Conservation (phyloP, 2,888 invertebrate species). For the Xylota sylvarum region DNA sequence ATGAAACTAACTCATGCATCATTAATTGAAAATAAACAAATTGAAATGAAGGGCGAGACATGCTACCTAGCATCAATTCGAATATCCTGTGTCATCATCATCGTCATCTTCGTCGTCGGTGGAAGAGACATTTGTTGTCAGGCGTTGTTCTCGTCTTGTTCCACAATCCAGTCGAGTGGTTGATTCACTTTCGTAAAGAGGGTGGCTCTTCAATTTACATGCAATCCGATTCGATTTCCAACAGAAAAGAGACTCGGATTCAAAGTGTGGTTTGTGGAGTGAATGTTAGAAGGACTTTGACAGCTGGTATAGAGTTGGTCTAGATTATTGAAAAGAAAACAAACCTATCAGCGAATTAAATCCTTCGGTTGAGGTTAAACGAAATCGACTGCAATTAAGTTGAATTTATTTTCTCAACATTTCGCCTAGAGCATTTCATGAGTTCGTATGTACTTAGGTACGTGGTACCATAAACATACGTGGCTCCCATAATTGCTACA, state of each 20-base stretch:
- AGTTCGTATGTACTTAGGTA: background rate
- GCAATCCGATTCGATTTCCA: constrained; percentile 29
- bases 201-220: constrained; percentile 38
- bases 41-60: constrained; percentile 70
- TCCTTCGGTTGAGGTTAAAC: background rate
- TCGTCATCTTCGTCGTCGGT: background rate
- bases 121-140: background rate
- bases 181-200: background rate
- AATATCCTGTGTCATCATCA: constrained; percentile 47
- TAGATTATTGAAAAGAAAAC: background rate
- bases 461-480: constrained; percentile 3
- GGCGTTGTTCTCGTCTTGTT: background rate
- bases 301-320: background rate
- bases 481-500: constrained; percentile 22
- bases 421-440: background rate
- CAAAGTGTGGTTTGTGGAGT: constrained; percentile 13
- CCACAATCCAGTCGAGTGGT: constrained; percentile 17
- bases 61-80: constrained; percentile 63
- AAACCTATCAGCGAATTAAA: background rate
- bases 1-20: constrained; percentile 73
- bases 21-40: constrained; percentile 75
- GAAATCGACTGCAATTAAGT: background rate
- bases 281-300: constrained; percentile 23
- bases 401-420: background rate
- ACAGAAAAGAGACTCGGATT: constrained; percentile 16